These are phyloP conservation scores for Agrochola macilenta DNA, from an alignment of 2,888 invertebrate species.

Conservation along the genomic window DNA sequence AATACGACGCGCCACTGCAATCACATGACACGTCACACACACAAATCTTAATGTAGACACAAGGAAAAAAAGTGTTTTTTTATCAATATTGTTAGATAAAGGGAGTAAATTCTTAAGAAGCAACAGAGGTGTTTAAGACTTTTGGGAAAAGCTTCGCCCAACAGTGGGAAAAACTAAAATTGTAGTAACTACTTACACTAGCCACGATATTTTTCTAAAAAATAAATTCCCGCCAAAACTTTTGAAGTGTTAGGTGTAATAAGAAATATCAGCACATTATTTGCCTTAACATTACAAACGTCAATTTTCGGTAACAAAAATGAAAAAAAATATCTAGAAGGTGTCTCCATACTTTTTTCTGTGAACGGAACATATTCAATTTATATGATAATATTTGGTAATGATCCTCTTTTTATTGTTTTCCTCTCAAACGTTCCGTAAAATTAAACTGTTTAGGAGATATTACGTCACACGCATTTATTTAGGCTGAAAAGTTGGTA, in stretches of 20 bases:
- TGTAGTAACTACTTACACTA: too few species aligned
- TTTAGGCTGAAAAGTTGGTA: conserved; percentile 18
- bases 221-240: neutral
- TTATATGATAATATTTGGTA: conserved; percentile 87
- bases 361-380: conserved; percentile 79
- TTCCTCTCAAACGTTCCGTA: conserved; percentile 82
- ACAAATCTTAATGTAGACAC: conserved; percentile 32
- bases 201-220: neutral
- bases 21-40: conserved; percentile 35
- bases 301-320: neutral
- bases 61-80: fast-evolving
- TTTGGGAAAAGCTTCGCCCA: too few species aligned
- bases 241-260: neutral
- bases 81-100: too few species aligned
- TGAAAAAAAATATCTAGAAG: neutral
- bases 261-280: neutral
- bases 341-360: conserved; percentile 70
- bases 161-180: neutral
- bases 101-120: neutral
- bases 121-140: neutral
- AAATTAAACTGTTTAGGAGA: conserved; percentile 78
- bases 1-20: too few species aligned
- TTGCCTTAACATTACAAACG: neutral
- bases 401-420: conserved; percentile 84
- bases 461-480: conserved; percentile 52